Percentiles rank a stretch among this genome's conserved stretches.
Conservation (phyloP, 2,888 invertebrate genomes). For the Cosmorhoe ocellata region DNA sequence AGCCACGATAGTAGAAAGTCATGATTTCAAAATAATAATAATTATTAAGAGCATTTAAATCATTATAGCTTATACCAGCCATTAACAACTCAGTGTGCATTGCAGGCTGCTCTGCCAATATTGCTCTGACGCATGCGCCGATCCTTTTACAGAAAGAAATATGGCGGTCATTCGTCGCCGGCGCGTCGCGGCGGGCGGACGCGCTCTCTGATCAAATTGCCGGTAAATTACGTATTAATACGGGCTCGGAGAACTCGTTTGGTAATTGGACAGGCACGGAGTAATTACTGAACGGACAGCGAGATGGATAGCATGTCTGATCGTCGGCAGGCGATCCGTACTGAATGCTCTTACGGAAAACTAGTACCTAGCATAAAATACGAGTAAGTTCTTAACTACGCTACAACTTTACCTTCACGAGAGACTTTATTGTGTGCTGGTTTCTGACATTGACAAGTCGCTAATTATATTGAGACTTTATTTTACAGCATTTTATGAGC, state of each 20-base stretch:
- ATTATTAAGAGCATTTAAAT: neutral
- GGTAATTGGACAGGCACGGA: slow-evolving; percentile 31
- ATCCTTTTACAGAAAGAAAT: slow-evolving; percentile 36
- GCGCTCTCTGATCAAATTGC: slow-evolving; percentile 22
- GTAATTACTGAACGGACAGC: slow-evolving; percentile 27
- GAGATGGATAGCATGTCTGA: slow-evolving; percentile 27
- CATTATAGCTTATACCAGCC: slow-evolving; percentile 1
- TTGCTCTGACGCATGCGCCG: slow-evolving; percentile 19
- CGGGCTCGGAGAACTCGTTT: slow-evolving; percentile 19
- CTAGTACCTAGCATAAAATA: no score
- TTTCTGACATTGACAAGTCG: neutral
- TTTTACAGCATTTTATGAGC: neutral
- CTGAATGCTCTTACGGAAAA: neutral
- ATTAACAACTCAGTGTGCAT: slow-evolving; percentile 11
- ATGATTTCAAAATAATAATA: no score
- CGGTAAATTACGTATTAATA: slow-evolving; percentile 26
- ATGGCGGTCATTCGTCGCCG: slow-evolving; percentile 31
- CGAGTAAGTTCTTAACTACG: no score
- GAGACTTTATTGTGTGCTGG: neutral
- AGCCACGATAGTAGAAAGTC: no score
- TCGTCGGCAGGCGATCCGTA: slow-evolving; percentile 11
- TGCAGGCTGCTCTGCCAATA: slow-evolving; percentile 15
- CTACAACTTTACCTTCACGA: neutral
- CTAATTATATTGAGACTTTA: neutral
- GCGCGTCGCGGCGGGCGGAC: slow-evolving; percentile 31